Base-by-base conservation (phyloP, 2,888 invertebrate species). In the Heliconius ismenius region DNA sequence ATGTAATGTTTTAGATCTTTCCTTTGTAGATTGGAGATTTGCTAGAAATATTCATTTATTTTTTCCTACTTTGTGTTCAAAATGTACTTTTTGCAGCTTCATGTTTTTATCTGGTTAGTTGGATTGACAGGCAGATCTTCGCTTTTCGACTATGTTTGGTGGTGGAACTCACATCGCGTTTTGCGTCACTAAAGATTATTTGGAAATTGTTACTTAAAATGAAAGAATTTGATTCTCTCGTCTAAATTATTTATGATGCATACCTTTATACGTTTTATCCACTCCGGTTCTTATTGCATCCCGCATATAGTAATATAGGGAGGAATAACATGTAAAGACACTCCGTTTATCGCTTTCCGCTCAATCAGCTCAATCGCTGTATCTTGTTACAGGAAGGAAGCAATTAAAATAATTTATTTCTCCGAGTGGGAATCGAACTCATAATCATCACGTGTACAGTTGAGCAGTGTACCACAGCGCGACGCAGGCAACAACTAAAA, bases 1-100 rank as follows among this genome's bases (percentile, higher is more conserved):
- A 60, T 69, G 75, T 79, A 80, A 80, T 77, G 77, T 65, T 78
- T 67, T 60, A 74, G 74, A 72, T 75, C 49, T 49, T 74, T 60
- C 36, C 63, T 74, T 74, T 74, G 32, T 69, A 74, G 69, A 69
- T 77, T 74, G 60, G 58, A 60, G 26, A 67, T 67, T 74, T 60
- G 39, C 54, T 68, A 58, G 13, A 60, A 74, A 60, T 58, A 32
- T 36, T 75, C 21, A 68, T 75, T 68, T 68, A 60, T 60, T 68
- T 62, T 69, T 62, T 62, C 1, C 7, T 26, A 32, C 39, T 43
- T 60, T 73, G 18, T 67, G 15, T 7, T 67, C 24, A 63, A 26
- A 24, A 26, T 62, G 10, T 62, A 15, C 4, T 58, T n/a, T 58
- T n/a, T 9, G 24, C 60, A 60, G 11, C 60, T 62, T 15, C 13